Evolutionary conservation across 2,888 invertebrate genomes (phyloP), one percentile per base, ranked within the genome.

Genomic region (Aporophyla lueneburgensis): DNA sequence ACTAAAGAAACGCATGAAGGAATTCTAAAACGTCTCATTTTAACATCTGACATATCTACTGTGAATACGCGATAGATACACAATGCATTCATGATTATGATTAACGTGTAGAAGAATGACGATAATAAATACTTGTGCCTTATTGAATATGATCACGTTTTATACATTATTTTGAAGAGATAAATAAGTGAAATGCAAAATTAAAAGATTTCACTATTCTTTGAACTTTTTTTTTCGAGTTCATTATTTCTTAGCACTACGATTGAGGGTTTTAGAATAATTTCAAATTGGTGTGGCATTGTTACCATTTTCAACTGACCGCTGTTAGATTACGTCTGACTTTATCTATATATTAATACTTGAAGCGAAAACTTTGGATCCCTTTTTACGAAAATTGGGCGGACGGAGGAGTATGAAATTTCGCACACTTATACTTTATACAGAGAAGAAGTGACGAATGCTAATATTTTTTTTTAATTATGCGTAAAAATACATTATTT

Each of bases 131-230:
- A 76, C 1, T 61, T 76, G 0, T 67, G 54, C 62, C 77, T 54
- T 40, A 24, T 76, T 33, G 61, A 24, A 76, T 53, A 33, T 14
- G 61, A 33, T 70, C 19, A 40, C 4, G 3, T 24, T 49, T 16
- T 2, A 78, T n/a, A n/a, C 0, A 51, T 21, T 67, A 78, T 19
- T 77, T 77, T 40, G 76, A 77, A 58, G 43, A 49, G 27, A 69
- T 6, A 43, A 68, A 77, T 4, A 63, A 54, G 10, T 62, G 14
- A 16, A 77, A 43, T 6, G 51, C 16, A 51, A 63, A 62, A 33
- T 75, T 43, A 16, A 66, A 46, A 14, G 76, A 61, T 12, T 53
- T 3, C 24, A 27, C 46, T 3, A 75, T 51, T 51, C 7, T n/a
- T 63, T 77, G 16, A 27, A 77, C 7, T 24, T 77, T 46, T 16